Conservation (phyloP, 2,888 invertebrate genomes). For the Blera fallax region DNA sequence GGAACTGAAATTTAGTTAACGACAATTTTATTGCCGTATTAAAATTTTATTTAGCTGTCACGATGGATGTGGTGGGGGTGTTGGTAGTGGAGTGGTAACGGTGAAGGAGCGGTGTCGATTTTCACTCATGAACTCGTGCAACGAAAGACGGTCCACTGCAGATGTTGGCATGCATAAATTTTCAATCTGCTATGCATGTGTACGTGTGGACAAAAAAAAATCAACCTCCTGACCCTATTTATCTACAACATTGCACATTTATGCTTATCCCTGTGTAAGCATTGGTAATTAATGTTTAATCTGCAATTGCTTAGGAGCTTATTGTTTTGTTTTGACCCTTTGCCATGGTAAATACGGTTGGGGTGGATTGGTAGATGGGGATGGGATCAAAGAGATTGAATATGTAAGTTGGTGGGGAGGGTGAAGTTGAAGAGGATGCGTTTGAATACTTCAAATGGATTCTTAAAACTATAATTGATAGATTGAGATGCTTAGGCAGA, state of each 20-base stretch:
- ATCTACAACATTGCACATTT: constrained; percentile 50
- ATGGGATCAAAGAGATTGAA: constrained; percentile 47
- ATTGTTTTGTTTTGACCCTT: constrained; percentile 49
- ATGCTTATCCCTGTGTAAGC: constrained; percentile 65
- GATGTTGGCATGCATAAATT: constrained; percentile 60
- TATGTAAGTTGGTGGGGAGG: no score
- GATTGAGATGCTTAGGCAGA: neutral
- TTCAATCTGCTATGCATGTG: constrained; percentile 24
- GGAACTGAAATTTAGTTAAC: constrained; percentile 61
- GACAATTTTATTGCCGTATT: constrained; percentile 66
- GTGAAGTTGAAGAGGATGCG: constrained; percentile 6
- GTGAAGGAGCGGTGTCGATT: neutral
- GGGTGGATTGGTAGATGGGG: constrained; percentile 3
- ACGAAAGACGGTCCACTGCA: constrained; percentile 52
- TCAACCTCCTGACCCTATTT: constrained; percentile 38
- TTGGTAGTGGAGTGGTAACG: neutral
- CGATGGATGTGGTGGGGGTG: constrained; percentile 8
- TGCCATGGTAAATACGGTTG: constrained; percentile 1
- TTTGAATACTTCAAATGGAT: constrained; percentile 13
- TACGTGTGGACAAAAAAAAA: neutral
- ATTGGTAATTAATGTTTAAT: constrained; percentile 66
- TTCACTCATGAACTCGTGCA: constrained; percentile 20
- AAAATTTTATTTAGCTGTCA: constrained; percentile 64
- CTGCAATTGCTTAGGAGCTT: constrained; percentile 57
- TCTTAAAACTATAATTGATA: neutral